phyloP scores from a whole-genome alignment of 2,113 vertebrate genomes.

The Callipepla squamata region DNA sequence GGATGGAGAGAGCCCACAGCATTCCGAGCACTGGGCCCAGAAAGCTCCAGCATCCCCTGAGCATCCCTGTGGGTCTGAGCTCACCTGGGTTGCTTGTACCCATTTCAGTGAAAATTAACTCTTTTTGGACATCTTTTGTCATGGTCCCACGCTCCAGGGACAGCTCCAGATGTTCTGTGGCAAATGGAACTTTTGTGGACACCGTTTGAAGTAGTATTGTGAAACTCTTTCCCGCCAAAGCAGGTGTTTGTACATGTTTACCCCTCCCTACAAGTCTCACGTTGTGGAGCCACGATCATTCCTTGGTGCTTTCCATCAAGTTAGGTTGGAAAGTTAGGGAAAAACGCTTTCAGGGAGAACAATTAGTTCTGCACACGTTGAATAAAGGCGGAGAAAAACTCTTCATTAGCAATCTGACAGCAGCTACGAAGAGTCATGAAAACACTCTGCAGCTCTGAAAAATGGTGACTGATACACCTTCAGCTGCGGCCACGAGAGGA shows the following conservation, averaged over 20 bases:
- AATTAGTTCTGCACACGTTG: fast-evolving
- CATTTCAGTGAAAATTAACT: background rate
- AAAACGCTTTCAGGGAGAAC: background rate
- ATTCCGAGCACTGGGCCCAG: background rate
- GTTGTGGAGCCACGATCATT: background rate
- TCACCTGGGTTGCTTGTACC: background rate
- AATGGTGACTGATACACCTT: background rate
- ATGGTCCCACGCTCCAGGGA: background rate
- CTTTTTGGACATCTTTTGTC: too few relatives aligned
- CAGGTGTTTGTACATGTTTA: background rate
- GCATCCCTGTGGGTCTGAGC: fast-evolving
- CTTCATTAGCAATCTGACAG: background rate
- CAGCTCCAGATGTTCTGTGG: background rate
- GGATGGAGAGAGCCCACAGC: background rate
- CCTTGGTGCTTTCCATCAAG: background rate
- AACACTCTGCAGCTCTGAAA: background rate
- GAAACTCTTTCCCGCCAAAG: background rate
- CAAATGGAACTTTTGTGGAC: background rate
- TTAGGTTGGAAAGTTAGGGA: background rate
- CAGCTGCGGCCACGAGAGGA: background rate
- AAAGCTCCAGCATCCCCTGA: background rate
- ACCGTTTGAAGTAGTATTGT: background rate
- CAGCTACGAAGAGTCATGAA: fast-evolving
- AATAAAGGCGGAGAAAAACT: background rate
- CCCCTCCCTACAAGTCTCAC: background rate